Base-by-base conservation (phyloP, 2,797 vertebrate species). In the Echeneis naucrates region DNA sequence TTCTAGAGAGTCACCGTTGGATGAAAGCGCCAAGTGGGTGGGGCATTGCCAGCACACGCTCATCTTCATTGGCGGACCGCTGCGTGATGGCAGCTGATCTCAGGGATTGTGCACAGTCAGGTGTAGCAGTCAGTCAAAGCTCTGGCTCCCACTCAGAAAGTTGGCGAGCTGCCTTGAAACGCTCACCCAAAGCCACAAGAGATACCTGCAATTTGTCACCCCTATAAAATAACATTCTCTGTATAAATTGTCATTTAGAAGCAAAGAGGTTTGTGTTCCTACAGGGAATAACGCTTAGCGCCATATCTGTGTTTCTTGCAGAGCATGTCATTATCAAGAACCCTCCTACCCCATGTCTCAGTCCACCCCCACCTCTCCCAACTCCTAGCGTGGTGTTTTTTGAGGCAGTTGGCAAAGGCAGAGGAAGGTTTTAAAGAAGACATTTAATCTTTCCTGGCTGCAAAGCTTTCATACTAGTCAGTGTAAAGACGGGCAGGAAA, bases 161-260 rank as follows among this genome's bases (percentile, higher is more conserved):
- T 64, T 92, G 93, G 92, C 91, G 75, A 56, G 47, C 37, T 2
- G 78, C 90, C 90, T 68, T 72, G 44, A 87, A 84, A 79, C 60
- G 50, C 82, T 89, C 86, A 81, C 69, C 74, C 82, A 87, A 91
- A 86, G 87, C 92, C 91, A 89, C 78, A 81, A 83, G 82, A 92
- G 91, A 94, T 91, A 93, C 88, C 92, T 92, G 89, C 93, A 93
- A 94, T 95, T 95, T 93, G 92, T 89, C 93, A 94, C 87, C 88
- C 86, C 89, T 93, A 87, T 93, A 91, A 93, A 94, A 90, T 87
- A 92, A 91, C 92, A 90, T 87, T 87, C 85, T 77, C 60, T 85
- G 76, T 92, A 81, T 82, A 87, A 91, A 92, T 80, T 88, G 88
- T 82, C 83, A 87, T 86, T 82, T 88, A 78, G 57, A 87, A 67